These are phyloP conservation scores for Lordiphosa mommai DNA, from an alignment of 1,140 invertebrate species.

Conservation along the genomic window DNA sequence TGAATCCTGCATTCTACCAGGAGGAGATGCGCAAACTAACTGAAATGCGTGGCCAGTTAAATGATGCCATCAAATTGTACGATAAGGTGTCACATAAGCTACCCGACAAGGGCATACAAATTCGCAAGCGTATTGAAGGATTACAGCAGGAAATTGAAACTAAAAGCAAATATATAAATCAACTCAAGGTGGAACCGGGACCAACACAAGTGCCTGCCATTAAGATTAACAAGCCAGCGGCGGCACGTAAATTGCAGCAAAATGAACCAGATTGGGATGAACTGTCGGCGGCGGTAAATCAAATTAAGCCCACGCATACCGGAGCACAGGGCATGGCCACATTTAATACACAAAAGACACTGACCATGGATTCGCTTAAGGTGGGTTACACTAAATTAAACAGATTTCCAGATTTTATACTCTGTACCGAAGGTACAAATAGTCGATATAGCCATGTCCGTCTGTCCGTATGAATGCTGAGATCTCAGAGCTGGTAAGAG, in stretches of 20 bases:
- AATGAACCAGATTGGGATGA: constrained; percentile 31
- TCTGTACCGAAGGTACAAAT: too few relatives aligned
- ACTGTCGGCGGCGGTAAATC: constrained; percentile 54
- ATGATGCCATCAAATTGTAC: constrained; percentile 44
- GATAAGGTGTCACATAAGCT: constrained; percentile 49
- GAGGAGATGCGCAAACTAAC: constrained; percentile 47
- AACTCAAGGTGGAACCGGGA: constrained; percentile 29
- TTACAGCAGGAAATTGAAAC: constrained; percentile 32
- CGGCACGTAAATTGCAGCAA: background rate
- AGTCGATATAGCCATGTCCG: too few relatives aligned
- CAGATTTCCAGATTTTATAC: too few relatives aligned
- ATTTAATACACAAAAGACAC: constrained; percentile 64
- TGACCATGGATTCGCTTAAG: constrained; percentile 69
- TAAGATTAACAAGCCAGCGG: constrained; percentile 8
- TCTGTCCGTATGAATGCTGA: too few relatives aligned
- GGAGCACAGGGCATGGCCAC: constrained; percentile 68
- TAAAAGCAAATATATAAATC: constrained; percentile 14
- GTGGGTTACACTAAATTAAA: constrained; percentile 34
- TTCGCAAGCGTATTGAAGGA: constrained; percentile 44
- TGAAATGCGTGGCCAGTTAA: constrained; percentile 35
- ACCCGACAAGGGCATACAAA: constrained; percentile 59
- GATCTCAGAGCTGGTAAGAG: too few relatives aligned
- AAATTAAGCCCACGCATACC: constrained; percentile 59
- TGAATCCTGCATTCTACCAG: constrained; percentile 31
- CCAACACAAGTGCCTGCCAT: background rate